Base-by-base conservation (phyloP, 2,888 invertebrate genomes). In the Pseudococcus longispinus region DNA sequence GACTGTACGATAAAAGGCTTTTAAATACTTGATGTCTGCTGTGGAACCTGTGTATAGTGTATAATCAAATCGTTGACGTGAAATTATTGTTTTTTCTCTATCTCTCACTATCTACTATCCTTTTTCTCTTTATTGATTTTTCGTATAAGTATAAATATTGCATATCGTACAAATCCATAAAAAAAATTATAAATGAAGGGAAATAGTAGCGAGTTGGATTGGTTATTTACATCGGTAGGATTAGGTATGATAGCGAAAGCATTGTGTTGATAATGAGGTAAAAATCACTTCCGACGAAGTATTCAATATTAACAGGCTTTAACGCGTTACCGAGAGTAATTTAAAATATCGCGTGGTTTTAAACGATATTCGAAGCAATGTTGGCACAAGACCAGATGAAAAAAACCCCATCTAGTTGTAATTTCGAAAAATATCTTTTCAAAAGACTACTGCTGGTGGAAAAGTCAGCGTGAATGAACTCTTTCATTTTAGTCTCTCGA, bases 261-360 rank as follows among this genome's bases (percentile, higher is more conserved):
- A 46, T 46, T 46, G 15, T 46, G 26, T 70, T 70, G 15, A 11
- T 70, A 70, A 70, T 70, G 70, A 70, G 70, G 70, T 70, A 70
- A 70, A 70, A 70, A 70, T 70, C 70, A 26, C 70, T 70, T 70
- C 29, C 70, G 70, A 26, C 29, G 2, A 70, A 70, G 70, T 70
- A 70, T 70, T 70, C 23, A 70, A 23, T 70, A 70, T 70, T 70
- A 70, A 70, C 70, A 29, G 70, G 26, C 70, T 15, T 29, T 70
- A 70, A 70, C 70, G 70, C 26, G 2, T 70, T 70, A 15, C 15
- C n/a, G n/a, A 0, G 29, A 15, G 70, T 70, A 70, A 70, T 70
- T 70, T 70, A 70, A 70, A 70, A 70, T 70, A 70, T 70, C 51
- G n/a, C n/a, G n/a, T 51, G 51, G n/a, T 51, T 51, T n/a, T 51